Evolutionary conservation across 2,888 invertebrate genomes (phyloP).

Genomic region (Empis stercorea): DNA sequence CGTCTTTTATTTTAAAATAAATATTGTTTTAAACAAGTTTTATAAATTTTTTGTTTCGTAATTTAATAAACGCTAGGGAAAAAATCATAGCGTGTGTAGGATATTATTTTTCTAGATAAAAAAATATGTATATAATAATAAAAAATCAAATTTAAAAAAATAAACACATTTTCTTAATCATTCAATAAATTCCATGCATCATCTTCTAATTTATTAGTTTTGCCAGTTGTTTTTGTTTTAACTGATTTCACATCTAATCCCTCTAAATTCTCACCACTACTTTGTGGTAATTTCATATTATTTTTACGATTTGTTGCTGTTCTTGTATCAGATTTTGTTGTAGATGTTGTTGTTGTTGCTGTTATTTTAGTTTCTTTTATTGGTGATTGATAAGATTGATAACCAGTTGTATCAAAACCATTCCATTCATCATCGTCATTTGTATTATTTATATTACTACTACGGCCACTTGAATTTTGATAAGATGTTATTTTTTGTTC

Average conservation of each 20-base stretch:
- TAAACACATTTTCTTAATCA: conserved; percentile 31
- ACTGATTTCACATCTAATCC: conserved; percentile 32
- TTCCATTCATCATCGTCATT: conserved; percentile 28
- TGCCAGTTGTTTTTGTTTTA: conserved; percentile 21
- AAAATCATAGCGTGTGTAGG: too few species aligned
- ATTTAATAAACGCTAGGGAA: too few species aligned
- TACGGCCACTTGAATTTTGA: conserved; percentile 21
- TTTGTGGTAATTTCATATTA: conserved; percentile 22
- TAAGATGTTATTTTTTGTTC: conserved; percentile 26
- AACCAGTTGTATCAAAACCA: conserved; percentile 28
- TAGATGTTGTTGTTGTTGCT: conserved; percentile 4
- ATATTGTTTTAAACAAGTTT: too few species aligned
- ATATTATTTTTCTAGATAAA: too few species aligned
- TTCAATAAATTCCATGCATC: conserved; percentile 49
- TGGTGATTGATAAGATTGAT: conserved; percentile 24
- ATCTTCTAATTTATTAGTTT: conserved; percentile 42
- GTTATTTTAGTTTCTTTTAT: conserved; percentile 7
- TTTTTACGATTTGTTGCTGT: conserved; percentile 18
- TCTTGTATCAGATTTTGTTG: conserved; percentile 14
- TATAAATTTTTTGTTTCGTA: too few species aligned
- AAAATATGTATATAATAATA: too few species aligned
- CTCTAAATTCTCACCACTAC: conserved; percentile 29
- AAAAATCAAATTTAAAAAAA: too few species aligned
- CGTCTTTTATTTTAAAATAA: too few species aligned
- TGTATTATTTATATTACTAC: conserved; percentile 8